Conservation (phyloP, 92 coral and sea anemone genomes). For the Porites divaricata region DNA sequence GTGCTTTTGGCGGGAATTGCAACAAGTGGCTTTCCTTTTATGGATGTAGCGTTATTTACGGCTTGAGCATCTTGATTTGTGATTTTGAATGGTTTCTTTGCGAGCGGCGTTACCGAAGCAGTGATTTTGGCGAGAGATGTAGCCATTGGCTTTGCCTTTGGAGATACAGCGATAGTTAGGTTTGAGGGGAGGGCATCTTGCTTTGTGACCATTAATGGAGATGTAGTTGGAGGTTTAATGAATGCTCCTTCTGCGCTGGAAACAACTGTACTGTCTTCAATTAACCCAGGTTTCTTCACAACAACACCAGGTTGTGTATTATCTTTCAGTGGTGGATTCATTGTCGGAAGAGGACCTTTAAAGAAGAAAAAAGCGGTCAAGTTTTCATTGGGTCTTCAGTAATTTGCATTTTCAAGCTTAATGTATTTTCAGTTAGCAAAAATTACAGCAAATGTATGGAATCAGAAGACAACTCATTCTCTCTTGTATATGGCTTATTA, state of each 20-base stretch:
- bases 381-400: too few relatives aligned
- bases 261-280: background rate
- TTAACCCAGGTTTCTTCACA: background rate
- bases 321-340: constrained; percentile 1
- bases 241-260: background rate
- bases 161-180: background rate
- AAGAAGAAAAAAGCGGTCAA: background rate
- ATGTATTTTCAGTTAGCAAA: too few relatives aligned
- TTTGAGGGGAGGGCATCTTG: background rate
- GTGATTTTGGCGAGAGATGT: constrained; percentile 24
- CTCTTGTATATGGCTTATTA: too few relatives aligned
- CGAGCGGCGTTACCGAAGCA: background rate
- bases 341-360: constrained; percentile 41
- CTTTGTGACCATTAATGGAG: background rate
- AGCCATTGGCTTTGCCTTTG: background rate
- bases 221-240: background rate
- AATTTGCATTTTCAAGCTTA: too few relatives aligned
- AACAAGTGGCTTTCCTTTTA: background rate
- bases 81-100: constrained; percentile 2
- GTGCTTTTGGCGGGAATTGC: constrained; percentile 22
- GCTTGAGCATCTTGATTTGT: background rate
- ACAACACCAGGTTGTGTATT: background rate
- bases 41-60: background rate
- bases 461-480: too few relatives aligned
- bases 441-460: too few relatives aligned